Evolutionary conservation across 2,888 invertebrate genomes (phyloP), one percentile per base, ranked within the genome.

Genomic region (Lasius platythorax): DNA sequence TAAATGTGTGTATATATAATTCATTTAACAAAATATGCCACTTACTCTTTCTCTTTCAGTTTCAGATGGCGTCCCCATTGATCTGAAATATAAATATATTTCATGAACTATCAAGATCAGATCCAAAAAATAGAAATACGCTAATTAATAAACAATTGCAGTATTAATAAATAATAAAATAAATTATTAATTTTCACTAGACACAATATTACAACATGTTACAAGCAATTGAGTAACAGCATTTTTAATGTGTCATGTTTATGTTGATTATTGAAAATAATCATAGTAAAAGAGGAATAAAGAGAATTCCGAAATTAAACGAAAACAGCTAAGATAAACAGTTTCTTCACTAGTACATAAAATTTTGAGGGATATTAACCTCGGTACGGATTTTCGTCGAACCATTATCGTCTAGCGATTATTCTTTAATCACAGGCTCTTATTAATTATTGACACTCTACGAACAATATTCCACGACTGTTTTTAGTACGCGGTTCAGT

Each of bases 331-430:
- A 53, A 53, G n/a, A 53, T n/a, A n/a, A n/a, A n/a, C 4, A n/a
- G 0, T 53, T 53, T 53, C n/a, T n/a, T n/a, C 43, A 46, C 3
- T 6, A 53, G 2, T n/a, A 53, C 8, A n/a, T 8, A n/a, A n/a
- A 53, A 53, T n/a, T 28, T 61, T 15, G 8, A 28, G 15, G 28
- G 15, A 30, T 61, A 86, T 87, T 86, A 88, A 93, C 93, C 92
- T 93, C 1, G 89, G 28, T 12, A 12, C 8, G 2, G 85, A 8
- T 83, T 93, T 93, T 76, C 90, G 88, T 6, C 93, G 89, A 8
- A 93, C 93, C 93, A 93, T 93, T 76, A 78, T 83, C 56, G 6
- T 33, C n/a, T n/a, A 18, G 3, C 23, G 11, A 23, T 0, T 18
- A 0, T 9, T 33, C 8, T 6, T 8, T 23, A 28, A 66, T n/a